A percentile compares a stretch with the other conserved stretches of the same genome.
phyloP scores from a whole-genome alignment of 2,797 vertebrate genomes.

The Danio kyathit region DNA sequence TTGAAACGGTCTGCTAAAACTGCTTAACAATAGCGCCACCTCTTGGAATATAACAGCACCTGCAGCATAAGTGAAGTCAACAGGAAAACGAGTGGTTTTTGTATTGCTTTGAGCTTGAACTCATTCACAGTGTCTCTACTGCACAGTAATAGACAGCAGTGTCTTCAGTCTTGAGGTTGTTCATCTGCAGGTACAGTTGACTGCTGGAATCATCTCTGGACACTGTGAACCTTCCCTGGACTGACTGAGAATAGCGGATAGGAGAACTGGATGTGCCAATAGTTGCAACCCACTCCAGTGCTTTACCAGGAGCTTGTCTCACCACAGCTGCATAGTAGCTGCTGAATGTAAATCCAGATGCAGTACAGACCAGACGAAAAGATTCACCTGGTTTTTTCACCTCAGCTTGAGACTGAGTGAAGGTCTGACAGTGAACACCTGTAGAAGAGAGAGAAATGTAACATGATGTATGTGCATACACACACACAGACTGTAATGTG shows the following conservation, averaged over 20 bases:
- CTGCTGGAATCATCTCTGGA: slow-evolving; percentile 60
- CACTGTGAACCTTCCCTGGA: slow-evolving; percentile 50
- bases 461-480: too few relatives aligned
- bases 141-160: slow-evolving; percentile 31
- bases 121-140: not conserved
- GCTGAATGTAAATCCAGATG: slow-evolving; percentile 23
- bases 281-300: not conserved
- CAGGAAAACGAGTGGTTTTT: not conserved
- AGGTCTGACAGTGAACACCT: slow-evolving; percentile 9
- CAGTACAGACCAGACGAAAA: slow-evolving; percentile 28
- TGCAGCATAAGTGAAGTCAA: not conserved
- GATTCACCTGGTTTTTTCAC: slow-evolving; percentile 18
- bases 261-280: not conserved
- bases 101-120: slow-evolving; percentile 1
- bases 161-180: slow-evolving; percentile 28
- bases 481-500: not conserved
- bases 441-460: not conserved
- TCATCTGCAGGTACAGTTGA: slow-evolving; percentile 56
- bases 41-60: not conserved
- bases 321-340: slow-evolving; percentile 16
- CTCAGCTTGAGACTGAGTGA: slow-evolving; percentile 24
- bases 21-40: not conserved
- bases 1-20: not conserved
- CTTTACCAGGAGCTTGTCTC: not conserved
- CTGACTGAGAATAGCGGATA: slow-evolving; percentile 8